A percentile compares a stretch with the other conserved stretches of the same genome.
Conservation (phyloP, 2,797 vertebrate species). For the Ptychobarbus kaznakovi region DNA sequence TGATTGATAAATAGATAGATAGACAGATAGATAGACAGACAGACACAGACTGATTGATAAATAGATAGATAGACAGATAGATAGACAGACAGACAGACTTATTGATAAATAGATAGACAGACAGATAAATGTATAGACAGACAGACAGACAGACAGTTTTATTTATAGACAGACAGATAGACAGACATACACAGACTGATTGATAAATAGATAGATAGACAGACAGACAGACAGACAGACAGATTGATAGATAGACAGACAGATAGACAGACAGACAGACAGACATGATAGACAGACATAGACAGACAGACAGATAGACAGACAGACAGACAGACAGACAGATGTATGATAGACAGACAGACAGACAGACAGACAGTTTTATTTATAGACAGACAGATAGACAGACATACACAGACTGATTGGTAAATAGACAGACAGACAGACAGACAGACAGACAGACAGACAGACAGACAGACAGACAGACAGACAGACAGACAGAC, state of each 20-base stretch:
- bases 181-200: fast-evolving
- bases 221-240: not conserved
- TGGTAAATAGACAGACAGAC: fast-evolving
- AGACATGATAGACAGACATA: not conserved
- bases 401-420: too few relatives aligned
- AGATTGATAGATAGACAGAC: not conserved
- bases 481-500: too few relatives aligned
- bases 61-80: not conserved
- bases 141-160: too few relatives aligned
- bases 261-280: not conserved
- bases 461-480: not conserved
- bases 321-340: too few relatives aligned
- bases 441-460: not conserved
- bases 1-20: too few relatives aligned
- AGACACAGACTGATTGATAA: not conserved
- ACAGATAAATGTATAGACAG: not conserved
- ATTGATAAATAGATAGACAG: not conserved
- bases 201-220: not conserved
- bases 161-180: not conserved
- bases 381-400: fast-evolving
- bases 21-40: not conserved
- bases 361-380: not conserved
- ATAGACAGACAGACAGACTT: not conserved
- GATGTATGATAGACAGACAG: not conserved
- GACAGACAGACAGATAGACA: too few relatives aligned